These are phyloP conservation scores for Parazoanthus swiftii DNA, from an alignment of 92 coral and sea anemone species.

Conservation along the genomic window DNA sequence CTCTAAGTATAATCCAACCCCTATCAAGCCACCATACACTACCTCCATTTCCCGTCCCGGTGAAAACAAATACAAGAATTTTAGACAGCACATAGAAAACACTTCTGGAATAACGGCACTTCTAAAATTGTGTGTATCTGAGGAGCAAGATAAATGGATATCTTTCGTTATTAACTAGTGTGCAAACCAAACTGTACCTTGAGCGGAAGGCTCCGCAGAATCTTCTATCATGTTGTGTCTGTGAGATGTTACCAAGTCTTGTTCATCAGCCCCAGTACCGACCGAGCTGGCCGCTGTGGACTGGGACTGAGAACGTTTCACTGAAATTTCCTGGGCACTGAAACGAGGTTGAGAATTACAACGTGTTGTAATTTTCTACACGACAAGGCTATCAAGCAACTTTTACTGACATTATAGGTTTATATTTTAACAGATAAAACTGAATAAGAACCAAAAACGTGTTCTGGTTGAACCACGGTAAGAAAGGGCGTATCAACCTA, in stretches of 20 bases:
- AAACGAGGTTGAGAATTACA: constrained; percentile 17
- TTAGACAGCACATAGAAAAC: not conserved
- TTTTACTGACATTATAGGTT: not conserved
- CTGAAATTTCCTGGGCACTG: constrained; percentile 68
- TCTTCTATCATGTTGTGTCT: constrained; percentile 50
- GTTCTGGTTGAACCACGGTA: no score
- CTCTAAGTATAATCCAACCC: not conserved
- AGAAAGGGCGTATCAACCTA: no score
- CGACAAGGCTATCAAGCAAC: not conserved
- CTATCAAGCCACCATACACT: not conserved
- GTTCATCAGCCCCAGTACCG: constrained; percentile 7
- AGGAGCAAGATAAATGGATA: no score
- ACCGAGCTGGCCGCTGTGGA: constrained; percentile 52
- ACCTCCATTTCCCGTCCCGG: no score
- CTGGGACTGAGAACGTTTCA: constrained; percentile 60
- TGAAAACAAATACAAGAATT: not conserved
- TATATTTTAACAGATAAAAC: no score
- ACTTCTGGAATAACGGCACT: not conserved
- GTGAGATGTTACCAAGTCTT: constrained; percentile 31
- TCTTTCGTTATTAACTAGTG: not conserved
- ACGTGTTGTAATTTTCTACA: not conserved
- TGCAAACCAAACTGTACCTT: constrained; percentile 35
- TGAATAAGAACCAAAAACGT: no score
- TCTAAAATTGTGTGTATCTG: not conserved
- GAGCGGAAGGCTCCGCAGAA: constrained; percentile 46